Conservation (phyloP, 2,113 vertebrate species). For the Sinosuthora webbiana region DNA sequence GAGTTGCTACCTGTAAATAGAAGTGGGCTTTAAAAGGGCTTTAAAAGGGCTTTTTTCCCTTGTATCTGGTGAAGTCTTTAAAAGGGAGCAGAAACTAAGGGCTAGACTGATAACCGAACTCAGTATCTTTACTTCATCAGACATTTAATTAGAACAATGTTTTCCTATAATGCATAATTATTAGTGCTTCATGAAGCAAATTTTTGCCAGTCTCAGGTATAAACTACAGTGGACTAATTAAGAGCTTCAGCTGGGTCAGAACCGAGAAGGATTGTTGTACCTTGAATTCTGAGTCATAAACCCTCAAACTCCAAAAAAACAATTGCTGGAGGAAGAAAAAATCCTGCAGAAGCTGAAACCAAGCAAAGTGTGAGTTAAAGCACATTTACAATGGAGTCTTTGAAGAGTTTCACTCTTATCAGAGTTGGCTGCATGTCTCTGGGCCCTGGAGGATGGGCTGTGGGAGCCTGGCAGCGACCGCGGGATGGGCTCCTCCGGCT, state of each 20-base stretch:
- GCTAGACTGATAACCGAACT: neutral
- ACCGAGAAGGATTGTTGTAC: neutral
- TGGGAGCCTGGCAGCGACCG: fast-evolving
- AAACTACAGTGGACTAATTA: neutral
- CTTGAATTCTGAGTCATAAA: neutral
- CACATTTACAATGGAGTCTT: neutral
- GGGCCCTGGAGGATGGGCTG: neutral
- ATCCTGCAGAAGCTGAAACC: neutral
- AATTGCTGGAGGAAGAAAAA: neutral
- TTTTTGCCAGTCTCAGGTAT: neutral
- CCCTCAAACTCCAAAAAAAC: neutral
- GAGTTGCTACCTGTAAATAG: neutral
- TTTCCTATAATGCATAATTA: neutral
- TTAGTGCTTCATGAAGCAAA: neutral
- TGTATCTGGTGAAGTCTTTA: neutral
- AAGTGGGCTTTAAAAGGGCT: neutral
- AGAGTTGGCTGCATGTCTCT: neutral
- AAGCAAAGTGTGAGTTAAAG: neutral
- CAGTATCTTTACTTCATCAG: neutral
- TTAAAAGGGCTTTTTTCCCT: neutral
- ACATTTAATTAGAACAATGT: neutral
- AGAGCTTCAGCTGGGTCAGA: neutral
- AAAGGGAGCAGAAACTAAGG: neutral
- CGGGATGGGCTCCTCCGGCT: fast-evolving
- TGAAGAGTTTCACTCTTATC: neutral